Conservation (phyloP, 2,113 vertebrate species). For the Lutjanus erythropterus region DNA sequence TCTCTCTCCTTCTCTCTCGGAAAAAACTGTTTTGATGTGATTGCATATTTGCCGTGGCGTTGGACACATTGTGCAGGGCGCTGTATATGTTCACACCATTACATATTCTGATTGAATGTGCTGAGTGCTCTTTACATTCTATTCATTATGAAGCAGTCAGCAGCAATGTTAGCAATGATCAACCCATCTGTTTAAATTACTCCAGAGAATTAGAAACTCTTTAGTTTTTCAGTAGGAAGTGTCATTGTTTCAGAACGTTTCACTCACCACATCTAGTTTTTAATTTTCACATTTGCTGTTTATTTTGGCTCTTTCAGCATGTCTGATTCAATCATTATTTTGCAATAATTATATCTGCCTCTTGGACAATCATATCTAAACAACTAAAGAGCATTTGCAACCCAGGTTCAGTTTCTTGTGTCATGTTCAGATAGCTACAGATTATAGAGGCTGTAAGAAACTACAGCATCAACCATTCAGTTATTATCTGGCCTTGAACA, state of each 20-base stretch:
- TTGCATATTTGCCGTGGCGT: slow-evolving; percentile 18
- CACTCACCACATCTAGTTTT: slow-evolving; percentile 4
- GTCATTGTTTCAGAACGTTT: background rate
- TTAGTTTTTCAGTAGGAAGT: background rate
- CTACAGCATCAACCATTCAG: background rate
- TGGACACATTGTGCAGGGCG: background rate
- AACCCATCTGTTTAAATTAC: slow-evolving; percentile 34
- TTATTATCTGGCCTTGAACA: background rate
- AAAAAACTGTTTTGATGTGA: slow-evolving; percentile 22
- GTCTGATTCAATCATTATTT: slow-evolving; percentile 7
- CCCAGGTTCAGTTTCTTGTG: slow-evolving; percentile 11
- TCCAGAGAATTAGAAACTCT: background rate
- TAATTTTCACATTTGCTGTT: slow-evolving; percentile 3
- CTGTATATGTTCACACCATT: slow-evolving; percentile 9
- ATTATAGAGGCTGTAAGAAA: background rate
- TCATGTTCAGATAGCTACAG: background rate
- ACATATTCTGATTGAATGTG: slow-evolving; percentile 21
- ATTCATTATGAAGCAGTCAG: slow-evolving; percentile 19
- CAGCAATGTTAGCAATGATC: slow-evolving; percentile 5
- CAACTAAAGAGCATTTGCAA: slow-evolving; percentile 4
- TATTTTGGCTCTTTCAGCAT: background rate
- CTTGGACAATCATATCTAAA: slow-evolving; percentile 21
- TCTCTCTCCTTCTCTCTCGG: background rate
- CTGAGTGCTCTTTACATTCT: background rate
- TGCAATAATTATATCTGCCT: slow-evolving; percentile 3